Evolutionary conservation across 2,113 vertebrate genomes (phyloP), one percentile per base, ranked within the genome.

Genomic region (human): DNA sequence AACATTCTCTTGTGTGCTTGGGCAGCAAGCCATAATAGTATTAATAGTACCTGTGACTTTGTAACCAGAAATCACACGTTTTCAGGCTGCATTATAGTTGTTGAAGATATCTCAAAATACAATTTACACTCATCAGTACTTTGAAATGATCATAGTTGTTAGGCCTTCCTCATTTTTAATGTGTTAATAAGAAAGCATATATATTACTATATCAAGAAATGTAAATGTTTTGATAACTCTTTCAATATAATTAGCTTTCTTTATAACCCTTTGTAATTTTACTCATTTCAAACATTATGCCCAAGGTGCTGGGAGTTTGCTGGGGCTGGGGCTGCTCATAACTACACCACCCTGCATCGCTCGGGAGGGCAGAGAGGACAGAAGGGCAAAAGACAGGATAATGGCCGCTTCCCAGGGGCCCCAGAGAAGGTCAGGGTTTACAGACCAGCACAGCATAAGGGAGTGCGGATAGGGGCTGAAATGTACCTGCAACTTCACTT

Each of bases 111-210:
- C 57, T 73, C 89, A 66, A 55, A 90, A 64, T 70, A 94, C 11
- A 22, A 16, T 93, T 92, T 85, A 72, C 11, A 50, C 50, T 79
- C 23, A 45, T 93, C 81, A 59, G 79, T 32, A 35, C 84, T 68
- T 94, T 40, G 93, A 94, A 96, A 90, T 68, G 80, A 89, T 48
- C 22, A 4, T 72, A 66, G 89, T 89, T 96, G 94, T 89, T 93
- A 93, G 92, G 89, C 8, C 59, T 45, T 73, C 38, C 89, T 79
- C 92, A 93, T 96, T 96, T 96, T 96, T 86, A 80, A 92, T 75
- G 75, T 92, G 79, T 96, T 97, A 97, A 91, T 97, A 96, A 94
- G 95, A 93, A 96, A 97, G 50, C 52, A 64, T 96, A 87, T 93
- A 79, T 96, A 93, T 97, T 94, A 93, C 57, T 94, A 75, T 85